These are phyloP conservation scores for Cepaea hortensis DNA, from an alignment of 2,888 invertebrate species.

Conservation along the genomic window DNA sequence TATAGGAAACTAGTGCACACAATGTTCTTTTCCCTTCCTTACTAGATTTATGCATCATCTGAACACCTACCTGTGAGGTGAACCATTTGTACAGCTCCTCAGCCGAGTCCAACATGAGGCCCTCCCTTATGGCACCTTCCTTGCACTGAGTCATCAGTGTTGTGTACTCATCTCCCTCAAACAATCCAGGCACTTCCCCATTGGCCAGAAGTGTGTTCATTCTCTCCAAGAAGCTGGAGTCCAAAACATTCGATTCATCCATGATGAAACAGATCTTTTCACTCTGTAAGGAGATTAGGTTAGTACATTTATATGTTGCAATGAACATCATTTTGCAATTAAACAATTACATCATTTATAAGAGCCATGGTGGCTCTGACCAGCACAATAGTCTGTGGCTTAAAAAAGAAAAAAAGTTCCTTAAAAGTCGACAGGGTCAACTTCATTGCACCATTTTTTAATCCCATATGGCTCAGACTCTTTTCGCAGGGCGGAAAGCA, in stretches of 20 bases:
- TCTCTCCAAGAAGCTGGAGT: slow-evolving; percentile 98
- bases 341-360: no score
- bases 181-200: slow-evolving; percentile 87
- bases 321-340: no score
- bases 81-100: slow-evolving; percentile 99
- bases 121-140: slow-evolving; percentile 98
- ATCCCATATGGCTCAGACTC: no score
- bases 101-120: slow-evolving; percentile 97
- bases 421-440: no score
- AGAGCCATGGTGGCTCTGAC: no score
- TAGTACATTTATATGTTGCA: not conserved
- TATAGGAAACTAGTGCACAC: no score
- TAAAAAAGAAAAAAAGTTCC: no score
- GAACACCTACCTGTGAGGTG: slow-evolving; percentile 82
- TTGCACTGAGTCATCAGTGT: slow-evolving; percentile 99
- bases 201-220: slow-evolving; percentile 99
- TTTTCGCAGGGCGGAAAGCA: no score
- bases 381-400: no score
- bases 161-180: slow-evolving; percentile 93
- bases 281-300: slow-evolving; percentile 82
- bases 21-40: no score
- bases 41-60: not conserved
- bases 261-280: slow-evolving; percentile 99
- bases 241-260: slow-evolving; percentile 98
- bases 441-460: no score